A percentile compares a stretch with the other conserved stretches of the same genome.
Conservation (phyloP, 2,888 invertebrate genomes). For the Drosophila kanekoi region DNA sequence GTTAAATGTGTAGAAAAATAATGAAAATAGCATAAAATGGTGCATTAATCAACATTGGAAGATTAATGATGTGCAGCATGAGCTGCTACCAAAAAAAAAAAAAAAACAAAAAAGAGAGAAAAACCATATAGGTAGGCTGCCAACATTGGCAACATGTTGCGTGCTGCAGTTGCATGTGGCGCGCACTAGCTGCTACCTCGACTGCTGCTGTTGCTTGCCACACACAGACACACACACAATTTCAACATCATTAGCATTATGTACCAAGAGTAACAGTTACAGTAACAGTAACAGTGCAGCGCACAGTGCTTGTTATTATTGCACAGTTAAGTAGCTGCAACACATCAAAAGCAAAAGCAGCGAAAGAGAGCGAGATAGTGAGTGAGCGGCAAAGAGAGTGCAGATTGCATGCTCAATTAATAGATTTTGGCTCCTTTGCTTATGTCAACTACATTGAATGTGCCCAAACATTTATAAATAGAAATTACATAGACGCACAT, state of each 20-base stretch:
- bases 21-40: slow-evolving; percentile 63
- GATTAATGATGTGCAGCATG: slow-evolving; percentile 76
- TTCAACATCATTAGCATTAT: slow-evolving; percentile 70
- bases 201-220: slow-evolving; percentile 35
- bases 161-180: slow-evolving; percentile 63
- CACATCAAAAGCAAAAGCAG: slow-evolving; percentile 1
- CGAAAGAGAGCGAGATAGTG: slow-evolving; percentile 1
- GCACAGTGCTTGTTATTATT: slow-evolving; percentile 45
- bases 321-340: slow-evolving; percentile 48
- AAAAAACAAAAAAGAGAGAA: slow-evolving; percentile 23
- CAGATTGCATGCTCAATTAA: slow-evolving; percentile 36
- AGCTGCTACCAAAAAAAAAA: slow-evolving; percentile 45
- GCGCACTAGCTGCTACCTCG: slow-evolving; percentile 29
- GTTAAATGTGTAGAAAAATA: slow-evolving; percentile 34
- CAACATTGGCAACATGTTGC: slow-evolving; percentile 67
- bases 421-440: slow-evolving; percentile 39
- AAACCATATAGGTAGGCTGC: slow-evolving; percentile 48
- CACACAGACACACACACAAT: slow-evolving; percentile 44
- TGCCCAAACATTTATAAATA: slow-evolving; percentile 54
- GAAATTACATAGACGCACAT: slow-evolving; percentile 54
- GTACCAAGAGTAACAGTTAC: slow-evolving; percentile 51
- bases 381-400: slow-evolving; percentile 17
- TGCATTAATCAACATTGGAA: slow-evolving; percentile 70
- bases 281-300: slow-evolving; percentile 33
- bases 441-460: slow-evolving; percentile 41